phyloP scores from a whole-genome alignment of 2,113 vertebrate genomes.

The Centropus bengalensis region DNA sequence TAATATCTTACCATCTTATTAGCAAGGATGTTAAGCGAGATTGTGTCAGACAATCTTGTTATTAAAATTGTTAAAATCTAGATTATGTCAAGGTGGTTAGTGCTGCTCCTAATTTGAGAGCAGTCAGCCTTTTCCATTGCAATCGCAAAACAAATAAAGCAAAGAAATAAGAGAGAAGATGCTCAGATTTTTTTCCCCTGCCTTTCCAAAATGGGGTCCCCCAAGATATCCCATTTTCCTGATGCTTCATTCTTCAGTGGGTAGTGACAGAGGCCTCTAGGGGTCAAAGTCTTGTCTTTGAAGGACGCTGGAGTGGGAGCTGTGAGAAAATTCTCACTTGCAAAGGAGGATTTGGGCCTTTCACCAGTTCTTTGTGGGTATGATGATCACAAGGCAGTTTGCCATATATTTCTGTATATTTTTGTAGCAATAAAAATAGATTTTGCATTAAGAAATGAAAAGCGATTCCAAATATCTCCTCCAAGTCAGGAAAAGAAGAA shows the following conservation, averaged over 20 bases:
- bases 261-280: neutral
- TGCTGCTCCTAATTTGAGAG: neutral
- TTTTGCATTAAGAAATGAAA: slow-evolving; percentile 20
- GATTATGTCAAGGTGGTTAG: neutral
- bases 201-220: neutral
- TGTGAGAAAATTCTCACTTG: slow-evolving; percentile 43
- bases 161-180: neutral
- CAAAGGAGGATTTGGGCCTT: slow-evolving; percentile 9
- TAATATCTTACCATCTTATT: neutral
- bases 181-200: neutral
- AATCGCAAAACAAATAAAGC: neutral
- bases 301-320: neutral
- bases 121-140: neutral
- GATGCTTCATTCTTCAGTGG: neutral
- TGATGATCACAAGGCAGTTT: slow-evolving; percentile 35
- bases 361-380: neutral
- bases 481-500: slow-evolving; percentile 11
- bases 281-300: neutral
- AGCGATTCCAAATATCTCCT: neutral
- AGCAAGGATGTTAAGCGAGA: neutral
- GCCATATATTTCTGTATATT: slow-evolving; percentile 11
- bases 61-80: neutral
- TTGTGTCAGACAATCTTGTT: neutral
- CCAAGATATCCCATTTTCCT: neutral
- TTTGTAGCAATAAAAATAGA: slow-evolving; percentile 21